These are phyloP conservation scores for Chamaetylas fuelleborni DNA, from an alignment of 2,113 vertebrate species.

Conservation along the genomic window DNA sequence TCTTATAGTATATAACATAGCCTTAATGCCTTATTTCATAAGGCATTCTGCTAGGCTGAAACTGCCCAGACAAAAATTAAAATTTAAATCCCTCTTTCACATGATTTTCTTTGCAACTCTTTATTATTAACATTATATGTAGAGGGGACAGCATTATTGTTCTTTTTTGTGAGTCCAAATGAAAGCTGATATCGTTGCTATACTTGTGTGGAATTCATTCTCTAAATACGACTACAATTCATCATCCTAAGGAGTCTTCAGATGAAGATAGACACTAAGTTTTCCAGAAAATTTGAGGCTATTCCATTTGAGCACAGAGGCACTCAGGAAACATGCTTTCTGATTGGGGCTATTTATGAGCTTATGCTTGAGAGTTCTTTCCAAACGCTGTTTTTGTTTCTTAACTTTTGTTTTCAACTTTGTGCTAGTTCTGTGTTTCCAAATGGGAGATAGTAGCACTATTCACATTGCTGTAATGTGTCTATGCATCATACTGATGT, in stretches of 20 bases:
- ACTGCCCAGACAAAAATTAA: not conserved
- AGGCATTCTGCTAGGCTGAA: not conserved
- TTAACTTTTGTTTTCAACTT: not conserved
- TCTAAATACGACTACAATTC: not conserved
- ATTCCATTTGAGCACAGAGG: not conserved
- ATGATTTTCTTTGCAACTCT: not conserved
- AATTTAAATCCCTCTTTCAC: not conserved
- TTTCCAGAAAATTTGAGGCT: not conserved
- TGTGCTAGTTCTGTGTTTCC: not conserved
- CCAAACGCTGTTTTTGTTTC: not conserved
- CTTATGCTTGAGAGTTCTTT: not conserved
- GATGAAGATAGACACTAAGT: not conserved
- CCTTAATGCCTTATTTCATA: not conserved
- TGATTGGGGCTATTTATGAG: not conserved
- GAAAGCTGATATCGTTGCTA: not conserved
- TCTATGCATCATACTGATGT: not conserved
- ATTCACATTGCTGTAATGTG: not conserved
- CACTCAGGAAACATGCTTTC: not conserved
- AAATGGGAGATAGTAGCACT: not conserved
- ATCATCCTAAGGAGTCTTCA: not conserved
- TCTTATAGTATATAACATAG: not conserved
- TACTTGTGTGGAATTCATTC: not conserved
- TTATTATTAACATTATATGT: not conserved
- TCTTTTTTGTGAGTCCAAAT: not conserved
- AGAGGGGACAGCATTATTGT: not conserved